Evolutionary conservation across 2,888 invertebrate genomes (phyloP).

Genomic region (Oscheius sp.): DNA sequence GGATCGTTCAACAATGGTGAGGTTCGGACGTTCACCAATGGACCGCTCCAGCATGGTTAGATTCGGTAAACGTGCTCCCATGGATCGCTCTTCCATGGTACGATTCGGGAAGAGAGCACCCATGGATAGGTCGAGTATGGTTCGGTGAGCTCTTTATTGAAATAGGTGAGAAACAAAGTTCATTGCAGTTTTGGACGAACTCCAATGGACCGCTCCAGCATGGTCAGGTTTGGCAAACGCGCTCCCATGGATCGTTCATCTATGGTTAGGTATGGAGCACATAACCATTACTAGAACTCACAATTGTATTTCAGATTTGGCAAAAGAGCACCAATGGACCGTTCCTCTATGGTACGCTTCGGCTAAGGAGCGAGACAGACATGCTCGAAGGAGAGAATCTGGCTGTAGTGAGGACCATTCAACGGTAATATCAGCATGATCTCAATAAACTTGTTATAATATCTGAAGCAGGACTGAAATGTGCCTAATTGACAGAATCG

Average conservation of each 20-base stretch:
- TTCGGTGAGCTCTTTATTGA: conserved; percentile 28
- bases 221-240: conserved; percentile 54
- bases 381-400: conserved; percentile 11
- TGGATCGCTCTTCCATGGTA: conserved; percentile 57
- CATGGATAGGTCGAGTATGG: conserved; percentile 40
- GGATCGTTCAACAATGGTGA: conserved; percentile 41
- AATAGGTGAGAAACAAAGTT: neutral
- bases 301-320: conserved; percentile 18
- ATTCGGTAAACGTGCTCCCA: conserved; percentile 57
- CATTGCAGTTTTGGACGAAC: conserved; percentile 51
- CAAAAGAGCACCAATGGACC: conserved; percentile 43
- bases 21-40: conserved; percentile 50
- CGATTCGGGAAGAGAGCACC: conserved; percentile 48
- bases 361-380: conserved; percentile 2
- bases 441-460: conserved; percentile 22
- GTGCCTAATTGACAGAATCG: conserved; percentile 29
- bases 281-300: conserved; percentile 9
- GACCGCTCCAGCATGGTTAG: conserved; percentile 54
- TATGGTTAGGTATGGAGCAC: conserved; percentile 35
- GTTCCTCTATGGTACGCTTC: conserved; percentile 39
- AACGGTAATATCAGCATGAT: conserved; percentile 18
- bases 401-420: conserved; percentile 4
- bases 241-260: conserved; percentile 41
- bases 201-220: conserved; percentile 55
- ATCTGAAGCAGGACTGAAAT: neutral